Conservation (phyloP, 2,797 vertebrate genomes). For the Typhlichthys subterraneus region DNA sequence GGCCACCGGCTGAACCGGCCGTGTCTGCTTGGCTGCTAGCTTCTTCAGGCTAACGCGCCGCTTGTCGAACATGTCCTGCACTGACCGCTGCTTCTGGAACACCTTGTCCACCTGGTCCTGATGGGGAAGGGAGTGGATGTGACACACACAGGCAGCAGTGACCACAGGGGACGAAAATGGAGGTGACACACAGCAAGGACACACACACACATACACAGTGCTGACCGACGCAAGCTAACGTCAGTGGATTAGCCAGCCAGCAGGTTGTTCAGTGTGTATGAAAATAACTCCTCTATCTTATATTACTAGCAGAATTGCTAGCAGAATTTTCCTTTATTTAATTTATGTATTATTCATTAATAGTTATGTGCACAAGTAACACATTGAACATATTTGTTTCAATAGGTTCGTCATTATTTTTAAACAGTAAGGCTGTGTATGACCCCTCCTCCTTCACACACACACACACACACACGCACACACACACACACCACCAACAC, state of each 20-base stretch:
- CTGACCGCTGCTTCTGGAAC: slow-evolving; percentile 92
- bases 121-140: neutral
- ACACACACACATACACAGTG: neutral
- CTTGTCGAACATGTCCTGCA: slow-evolving; percentile 96
- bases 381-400: neutral
- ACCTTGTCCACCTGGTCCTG: slow-evolving; percentile 91
- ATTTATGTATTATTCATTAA: no score
- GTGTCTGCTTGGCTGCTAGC: slow-evolving; percentile 92
- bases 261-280: no score
- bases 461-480: no score
- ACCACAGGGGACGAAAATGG: neutral
- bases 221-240: no score
- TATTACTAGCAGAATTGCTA: no score
- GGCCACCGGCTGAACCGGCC: slow-evolving; percentile 95
- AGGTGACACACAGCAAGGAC: neutral
- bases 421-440: no score
- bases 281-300: no score
- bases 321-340: no score
- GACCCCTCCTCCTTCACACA: no score
- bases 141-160: no score
- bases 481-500: neutral
- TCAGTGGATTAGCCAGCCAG: no score
- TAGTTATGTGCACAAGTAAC: neutral
- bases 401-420: neutral
- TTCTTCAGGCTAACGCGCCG: slow-evolving; percentile 92